phyloP scores from a whole-genome alignment of 2,888 invertebrate genomes.

The Microchrysa polita region DNA sequence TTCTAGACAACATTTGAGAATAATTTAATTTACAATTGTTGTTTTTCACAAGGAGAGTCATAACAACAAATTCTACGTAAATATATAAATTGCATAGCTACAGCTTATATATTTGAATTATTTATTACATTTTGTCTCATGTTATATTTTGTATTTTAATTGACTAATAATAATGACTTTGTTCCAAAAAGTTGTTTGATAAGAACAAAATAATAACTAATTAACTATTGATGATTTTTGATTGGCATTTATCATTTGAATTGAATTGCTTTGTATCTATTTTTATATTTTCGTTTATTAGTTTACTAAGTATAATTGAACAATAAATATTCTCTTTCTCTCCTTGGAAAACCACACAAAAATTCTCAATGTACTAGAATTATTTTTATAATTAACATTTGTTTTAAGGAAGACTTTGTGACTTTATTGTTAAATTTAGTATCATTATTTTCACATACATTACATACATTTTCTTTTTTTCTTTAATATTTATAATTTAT shows the following conservation, averaged over 20 bases:
- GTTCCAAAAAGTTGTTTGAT: not conserved
- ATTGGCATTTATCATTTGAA: too few species aligned
- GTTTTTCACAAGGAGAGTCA: constrained; percentile 45
- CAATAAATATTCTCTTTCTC: constrained; percentile 24
- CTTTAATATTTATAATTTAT: constrained; percentile 2
- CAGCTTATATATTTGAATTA: not conserved
- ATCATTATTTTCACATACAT: constrained; percentile 30
- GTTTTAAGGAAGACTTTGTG: constrained; percentile 53
- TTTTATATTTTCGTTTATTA: not conserved
- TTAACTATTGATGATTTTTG: too few species aligned
- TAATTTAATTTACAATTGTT: constrained; percentile 48
- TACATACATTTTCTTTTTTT: constrained; percentile 35
- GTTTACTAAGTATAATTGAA: not conserved
- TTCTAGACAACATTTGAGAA: constrained; percentile 48
- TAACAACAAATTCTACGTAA: not conserved
- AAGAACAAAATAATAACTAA: too few species aligned
- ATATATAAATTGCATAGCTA: not conserved
- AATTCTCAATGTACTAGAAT: constrained; percentile 51
- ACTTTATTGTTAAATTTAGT: constrained; percentile 49
- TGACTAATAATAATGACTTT: constrained; percentile 43
- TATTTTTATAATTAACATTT: constrained; percentile 51
- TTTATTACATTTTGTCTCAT: constrained; percentile 10
- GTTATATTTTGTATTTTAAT: constrained; percentile 35
- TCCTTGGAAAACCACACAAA: constrained; percentile 36
- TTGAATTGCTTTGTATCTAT: too few species aligned